A percentile compares a stretch with the other conserved stretches of the same genome.
Conservation (phyloP, 2,113 vertebrate species). For the Caranx ignobilis region DNA sequence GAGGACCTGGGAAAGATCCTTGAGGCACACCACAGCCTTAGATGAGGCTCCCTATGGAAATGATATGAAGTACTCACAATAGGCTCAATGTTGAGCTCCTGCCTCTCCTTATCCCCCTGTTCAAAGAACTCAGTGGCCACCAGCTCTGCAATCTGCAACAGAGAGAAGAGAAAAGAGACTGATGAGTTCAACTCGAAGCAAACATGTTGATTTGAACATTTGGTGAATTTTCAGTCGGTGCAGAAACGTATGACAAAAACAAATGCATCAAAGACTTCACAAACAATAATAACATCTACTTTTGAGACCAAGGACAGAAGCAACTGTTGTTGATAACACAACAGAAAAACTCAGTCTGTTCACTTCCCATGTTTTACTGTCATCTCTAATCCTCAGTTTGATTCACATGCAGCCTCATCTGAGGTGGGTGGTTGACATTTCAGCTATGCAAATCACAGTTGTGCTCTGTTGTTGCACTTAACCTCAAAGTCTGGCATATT, state of each 20-base stretch:
- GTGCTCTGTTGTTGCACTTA: not conserved
- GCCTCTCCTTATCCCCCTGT: slow-evolving; percentile 96
- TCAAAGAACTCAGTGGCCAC: slow-evolving; percentile 98
- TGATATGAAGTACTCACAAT: slow-evolving; percentile 86
- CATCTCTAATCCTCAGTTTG: not conserved
- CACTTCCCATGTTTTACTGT: not conserved
- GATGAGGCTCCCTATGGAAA: not conserved
- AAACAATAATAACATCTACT: not conserved
- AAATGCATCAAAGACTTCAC: too few species aligned
- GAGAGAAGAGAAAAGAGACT: slow-evolving; percentile 10
- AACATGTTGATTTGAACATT: not conserved
- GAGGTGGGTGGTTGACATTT: not conserved
- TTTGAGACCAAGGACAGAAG: not conserved
- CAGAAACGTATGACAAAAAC: too few species aligned
- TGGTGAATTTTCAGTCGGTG: not conserved
- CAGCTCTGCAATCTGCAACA: slow-evolving; percentile 93
- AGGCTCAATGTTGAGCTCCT: slow-evolving; percentile 96
- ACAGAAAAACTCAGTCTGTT: not conserved
- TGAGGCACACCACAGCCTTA: not conserved
- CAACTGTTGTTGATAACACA: not conserved
- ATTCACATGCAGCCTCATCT: not conserved
- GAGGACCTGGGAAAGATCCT: not conserved
- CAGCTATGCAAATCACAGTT: not conserved
- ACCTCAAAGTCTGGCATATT: not conserved
- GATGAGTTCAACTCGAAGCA: not conserved